phyloP scores from a whole-genome alignment of 2,888 invertebrate species.

The Acleris cristana region DNA sequence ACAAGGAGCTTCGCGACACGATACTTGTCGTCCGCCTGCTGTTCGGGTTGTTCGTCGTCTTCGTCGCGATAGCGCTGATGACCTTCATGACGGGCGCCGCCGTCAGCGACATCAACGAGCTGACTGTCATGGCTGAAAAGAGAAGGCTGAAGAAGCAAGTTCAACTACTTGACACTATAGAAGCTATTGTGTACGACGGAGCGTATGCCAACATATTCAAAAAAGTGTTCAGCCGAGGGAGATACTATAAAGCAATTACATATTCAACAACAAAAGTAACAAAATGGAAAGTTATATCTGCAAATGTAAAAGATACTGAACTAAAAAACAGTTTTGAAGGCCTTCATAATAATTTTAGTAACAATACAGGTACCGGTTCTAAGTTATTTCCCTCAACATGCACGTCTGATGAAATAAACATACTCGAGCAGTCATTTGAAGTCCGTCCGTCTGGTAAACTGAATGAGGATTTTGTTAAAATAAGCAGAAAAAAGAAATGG shows the following conservation, averaged over 20 bases:
- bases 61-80: slow-evolving; percentile 65
- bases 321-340: too few species aligned
- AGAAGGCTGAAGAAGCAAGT: slow-evolving; percentile 61
- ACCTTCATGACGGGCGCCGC: slow-evolving; percentile 67
- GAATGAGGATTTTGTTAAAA: too few species aligned
- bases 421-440: too few species aligned
- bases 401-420: too few species aligned
- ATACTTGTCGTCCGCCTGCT: slow-evolving; percentile 31
- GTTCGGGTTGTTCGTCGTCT: slow-evolving; percentile 58
- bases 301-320: too few species aligned
- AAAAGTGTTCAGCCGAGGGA: not conserved
- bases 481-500: too few species aligned
- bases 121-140: slow-evolving; percentile 61
- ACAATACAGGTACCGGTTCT: too few species aligned
- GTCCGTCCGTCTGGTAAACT: too few species aligned
- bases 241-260: not conserved
- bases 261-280: too few species aligned
- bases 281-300: too few species aligned
- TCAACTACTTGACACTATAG: slow-evolving; percentile 53
- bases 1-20: not conserved
- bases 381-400: too few species aligned
- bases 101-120: slow-evolving; percentile 62
- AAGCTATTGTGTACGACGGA: slow-evolving; percentile 27
- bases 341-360: too few species aligned
- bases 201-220: not conserved